These are phyloP conservation scores for Eueides isabella DNA, from an alignment of 1,140 invertebrate species.

Conservation along the genomic window DNA sequence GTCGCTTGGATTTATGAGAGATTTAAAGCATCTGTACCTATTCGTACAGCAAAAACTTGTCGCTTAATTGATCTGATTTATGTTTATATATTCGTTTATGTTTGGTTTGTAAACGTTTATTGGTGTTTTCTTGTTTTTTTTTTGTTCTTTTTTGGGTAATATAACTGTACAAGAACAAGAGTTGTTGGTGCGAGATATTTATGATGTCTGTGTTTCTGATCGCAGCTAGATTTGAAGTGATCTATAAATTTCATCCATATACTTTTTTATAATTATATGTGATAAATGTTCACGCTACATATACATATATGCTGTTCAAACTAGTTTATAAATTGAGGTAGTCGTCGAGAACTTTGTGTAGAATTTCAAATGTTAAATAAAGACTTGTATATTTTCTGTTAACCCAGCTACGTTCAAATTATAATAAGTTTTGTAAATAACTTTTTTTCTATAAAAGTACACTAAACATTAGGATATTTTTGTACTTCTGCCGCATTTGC, in stretches of 20 bases:
- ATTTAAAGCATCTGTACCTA: constrained; percentile 45
- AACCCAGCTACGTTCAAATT: too few species aligned
- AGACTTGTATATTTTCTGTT: too few species aligned
- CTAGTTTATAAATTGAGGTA: too few species aligned
- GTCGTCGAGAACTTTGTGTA: too few species aligned
- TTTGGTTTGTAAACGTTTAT: constrained; percentile 7
- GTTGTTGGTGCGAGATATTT: background rate
- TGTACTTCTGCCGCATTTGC: too few species aligned
- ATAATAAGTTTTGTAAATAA: too few species aligned
- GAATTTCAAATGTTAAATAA: too few species aligned
- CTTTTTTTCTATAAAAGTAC: too few species aligned
- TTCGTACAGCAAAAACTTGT: constrained; percentile 41
- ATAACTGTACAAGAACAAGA: background rate
- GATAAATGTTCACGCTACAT: background rate
- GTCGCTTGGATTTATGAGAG: constrained; percentile 50
- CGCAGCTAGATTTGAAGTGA: background rate
- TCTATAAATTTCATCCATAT: background rate
- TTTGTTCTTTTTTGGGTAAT: background rate
- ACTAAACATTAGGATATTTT: too few species aligned
- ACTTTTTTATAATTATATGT: background rate
- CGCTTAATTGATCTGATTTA: constrained; percentile 49
- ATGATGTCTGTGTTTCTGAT: background rate
- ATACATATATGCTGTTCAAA: too few species aligned
- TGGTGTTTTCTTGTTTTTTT: background rate
- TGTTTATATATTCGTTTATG: constrained; percentile 12